Evolutionary conservation across 2,888 invertebrate genomes (phyloP), one percentile per base, ranked within the genome.

Genomic region (Limnephilus auricula): DNA sequence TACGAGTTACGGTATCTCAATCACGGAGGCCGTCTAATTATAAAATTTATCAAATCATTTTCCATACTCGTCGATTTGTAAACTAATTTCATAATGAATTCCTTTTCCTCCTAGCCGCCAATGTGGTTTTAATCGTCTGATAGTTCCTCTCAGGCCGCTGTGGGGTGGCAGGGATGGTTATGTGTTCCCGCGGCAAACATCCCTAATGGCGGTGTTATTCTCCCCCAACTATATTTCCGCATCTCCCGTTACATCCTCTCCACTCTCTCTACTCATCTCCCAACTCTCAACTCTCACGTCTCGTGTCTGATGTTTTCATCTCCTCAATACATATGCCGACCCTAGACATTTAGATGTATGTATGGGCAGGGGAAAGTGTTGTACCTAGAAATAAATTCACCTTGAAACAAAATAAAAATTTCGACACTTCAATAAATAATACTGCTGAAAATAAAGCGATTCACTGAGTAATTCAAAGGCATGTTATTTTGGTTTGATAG

Each of bases 121-220:
- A 65, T 65, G 9, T 65, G 65, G 25, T 65, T 65, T 65, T 65
- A 65, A 65, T 65, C n/a, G 6, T 0, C 65, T 37, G 15, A 25
- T 32, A 31, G 83, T 18, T 34, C 25, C 10, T 37, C 83, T 32
- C 34, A 25, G 34, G 31, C 80, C 0, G 80, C 13, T n/a, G 6
- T 9, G 31, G 30, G 31, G 15, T 65, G 65, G 65, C n/a, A 34
- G 78, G 50, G 30, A 9, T 45, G 45, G 45, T 84, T 37, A 31
- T 87, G 79, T 91, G 90, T 91, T 91, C 89, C 87, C 91, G 79
- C 65, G 32, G 86, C 92, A 92, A 92, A 92, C 92, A 92, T 31
- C 45, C 90, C 89, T 91, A 92, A 91, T 91, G 91, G 91, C 83
- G 37, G 40, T 91, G 91, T 92, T 92, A 82, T 91, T 89, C 79